phyloP scores from a whole-genome alignment of 2,797 vertebrate species.

The Muscicapa comitata region DNA sequence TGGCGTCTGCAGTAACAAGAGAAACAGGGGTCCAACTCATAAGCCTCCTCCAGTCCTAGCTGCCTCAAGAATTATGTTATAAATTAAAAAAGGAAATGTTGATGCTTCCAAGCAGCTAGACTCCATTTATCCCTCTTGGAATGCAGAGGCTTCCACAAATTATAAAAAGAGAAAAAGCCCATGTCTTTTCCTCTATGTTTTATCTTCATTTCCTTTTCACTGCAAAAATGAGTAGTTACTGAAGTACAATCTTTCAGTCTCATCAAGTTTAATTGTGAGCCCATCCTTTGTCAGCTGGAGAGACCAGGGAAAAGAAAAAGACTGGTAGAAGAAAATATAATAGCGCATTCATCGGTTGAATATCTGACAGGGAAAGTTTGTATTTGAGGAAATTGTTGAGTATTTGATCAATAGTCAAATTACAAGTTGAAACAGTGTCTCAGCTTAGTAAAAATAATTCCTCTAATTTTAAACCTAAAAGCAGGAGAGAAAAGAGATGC shows the following conservation, averaged over 20 bases:
- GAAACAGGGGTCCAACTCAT: no score
- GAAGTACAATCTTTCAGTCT: background rate
- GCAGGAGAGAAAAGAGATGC: background rate
- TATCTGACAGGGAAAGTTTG: fast-evolving
- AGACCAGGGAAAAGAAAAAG: background rate
- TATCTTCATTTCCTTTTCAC: background rate
- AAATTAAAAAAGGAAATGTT: background rate
- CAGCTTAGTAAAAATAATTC: background rate
- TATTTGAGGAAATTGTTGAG: background rate
- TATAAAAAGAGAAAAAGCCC: background rate
- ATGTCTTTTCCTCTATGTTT: background rate
- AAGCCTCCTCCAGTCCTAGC: background rate
- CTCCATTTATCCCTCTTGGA: background rate
- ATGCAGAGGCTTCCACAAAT: background rate
- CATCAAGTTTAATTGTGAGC: background rate
- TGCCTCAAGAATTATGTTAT: background rate
- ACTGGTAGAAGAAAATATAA: background rate
- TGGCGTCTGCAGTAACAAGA: no score
- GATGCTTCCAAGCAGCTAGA: background rate
- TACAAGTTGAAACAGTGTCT: background rate
- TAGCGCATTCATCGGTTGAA: background rate
- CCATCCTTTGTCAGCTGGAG: background rate
- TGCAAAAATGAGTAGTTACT: background rate
- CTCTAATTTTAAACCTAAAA: background rate
- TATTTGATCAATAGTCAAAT: background rate